Evolutionary conservation across 2,113 vertebrate genomes (phyloP), one percentile per base, ranked within the genome.

Genomic region (Oryctolagus cuniculus): DNA sequence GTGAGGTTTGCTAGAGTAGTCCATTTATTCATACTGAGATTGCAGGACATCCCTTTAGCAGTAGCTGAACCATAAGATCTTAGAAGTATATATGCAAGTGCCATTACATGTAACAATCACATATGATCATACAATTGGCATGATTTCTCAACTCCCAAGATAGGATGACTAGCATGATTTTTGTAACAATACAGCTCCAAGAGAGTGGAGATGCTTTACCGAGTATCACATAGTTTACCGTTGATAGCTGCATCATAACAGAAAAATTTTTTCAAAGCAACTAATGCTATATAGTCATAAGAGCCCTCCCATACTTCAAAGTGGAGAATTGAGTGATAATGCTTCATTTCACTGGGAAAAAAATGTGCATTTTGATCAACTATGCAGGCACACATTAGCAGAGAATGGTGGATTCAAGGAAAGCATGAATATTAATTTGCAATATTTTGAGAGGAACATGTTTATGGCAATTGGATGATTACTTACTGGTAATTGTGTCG

Each of bases 381-480:
- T 95, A 69, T 91, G 92, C 55, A 96, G 96, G 96, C n/a, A 95
- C 66, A 63, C 38, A 90, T 96, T 98, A 98, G 21, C 90, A 97
- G 75, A 91, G 97, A 98, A 98, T 95, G 72, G 67, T 73, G 86
- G 82, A 96, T 96, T 97, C 80, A 2, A 96, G 74, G 89, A 97
- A 97, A 95, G 95, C 95, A 98, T 98, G 96, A 98, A 98, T 98
- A 98, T 98, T 98, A 97, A 98, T 97, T 98, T 98, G 94, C 93
- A 97, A 93, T 86, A 96, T 97, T 96, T 97, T 98, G 96, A 98
- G 70, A 97, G 94, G 97, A 95, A 89, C 96, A 58, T 97, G 97
- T 98, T 98, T 98, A 98, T 94, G 94, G 96, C 96, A 97, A 98
- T 98, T 97, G 96, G 96, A 92, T 98, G 98, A 98, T 98, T 98